Percentiles rank a stretch among this genome's conserved stretches.
phyloP scores from a whole-genome alignment of 2,888 invertebrate genomes.

The Piscicola geometra region DNA sequence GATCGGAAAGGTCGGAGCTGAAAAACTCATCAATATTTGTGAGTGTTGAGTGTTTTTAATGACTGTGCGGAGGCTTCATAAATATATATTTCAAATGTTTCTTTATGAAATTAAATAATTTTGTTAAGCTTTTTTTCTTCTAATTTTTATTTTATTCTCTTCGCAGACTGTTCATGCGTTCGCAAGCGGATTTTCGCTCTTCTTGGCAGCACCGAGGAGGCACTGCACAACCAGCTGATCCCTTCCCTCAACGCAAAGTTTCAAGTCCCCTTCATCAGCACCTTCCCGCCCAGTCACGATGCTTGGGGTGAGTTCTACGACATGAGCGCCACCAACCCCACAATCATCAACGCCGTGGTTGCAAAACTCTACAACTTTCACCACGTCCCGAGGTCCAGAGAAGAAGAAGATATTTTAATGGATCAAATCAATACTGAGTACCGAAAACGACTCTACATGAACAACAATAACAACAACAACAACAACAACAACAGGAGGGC shows the following conservation, averaged over 20 bases:
- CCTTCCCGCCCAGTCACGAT: neutral
- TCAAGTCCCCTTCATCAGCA: slow-evolving; percentile 23
- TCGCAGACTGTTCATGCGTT: neutral
- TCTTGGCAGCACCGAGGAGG: neutral
- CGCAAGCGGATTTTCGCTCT: neutral
- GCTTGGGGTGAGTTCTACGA: slow-evolving; percentile 13
- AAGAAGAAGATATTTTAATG: neutral
- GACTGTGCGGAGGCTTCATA: neutral
- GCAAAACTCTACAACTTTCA: neutral
- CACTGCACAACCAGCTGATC: neutral
- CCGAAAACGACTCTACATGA: neutral
- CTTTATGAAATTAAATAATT: neutral
- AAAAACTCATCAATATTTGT: slow-evolving; percentile 9
- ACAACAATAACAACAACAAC: neutral
- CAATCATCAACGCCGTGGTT: slow-evolving; percentile 1
- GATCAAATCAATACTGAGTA: neutral
- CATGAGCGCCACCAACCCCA: neutral
- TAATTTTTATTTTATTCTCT: too few relatives aligned
- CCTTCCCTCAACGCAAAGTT: slow-evolving; percentile 19
- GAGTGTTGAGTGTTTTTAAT: neutral
- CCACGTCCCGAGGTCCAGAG: neutral
- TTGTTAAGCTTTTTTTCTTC: neutral
- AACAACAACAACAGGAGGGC: slow-evolving; percentile 15
- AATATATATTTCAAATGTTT: neutral
- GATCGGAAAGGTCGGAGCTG: neutral